phyloP scores from a whole-genome alignment of 2,113 vertebrate genomes.

The Cebus imitator region DNA sequence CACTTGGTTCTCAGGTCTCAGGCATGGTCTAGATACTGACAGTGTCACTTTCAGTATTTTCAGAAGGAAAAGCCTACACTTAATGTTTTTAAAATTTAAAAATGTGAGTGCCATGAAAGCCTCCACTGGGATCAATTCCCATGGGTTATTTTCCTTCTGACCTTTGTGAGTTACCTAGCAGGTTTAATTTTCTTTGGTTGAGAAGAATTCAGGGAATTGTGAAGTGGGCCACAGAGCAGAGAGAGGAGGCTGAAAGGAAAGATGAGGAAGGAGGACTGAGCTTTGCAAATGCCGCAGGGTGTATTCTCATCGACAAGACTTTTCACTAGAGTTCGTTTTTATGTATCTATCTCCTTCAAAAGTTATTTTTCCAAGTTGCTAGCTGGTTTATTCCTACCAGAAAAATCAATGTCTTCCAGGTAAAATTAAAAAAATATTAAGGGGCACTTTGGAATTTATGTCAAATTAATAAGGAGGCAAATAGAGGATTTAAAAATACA shows the following conservation, averaged over 20 bases:
- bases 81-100: too few relatives aligned
- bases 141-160: background rate
- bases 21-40: background rate
- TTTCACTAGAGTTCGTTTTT: background rate
- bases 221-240: background rate
- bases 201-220: background rate
- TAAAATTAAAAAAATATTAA: background rate
- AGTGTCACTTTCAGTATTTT: background rate
- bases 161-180: background rate
- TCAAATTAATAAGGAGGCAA: constrained; percentile 29
- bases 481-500: background rate
- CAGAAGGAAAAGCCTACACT: too few relatives aligned
- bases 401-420: background rate
- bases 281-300: background rate
- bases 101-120: background rate
- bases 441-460: background rate
- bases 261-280: background rate
- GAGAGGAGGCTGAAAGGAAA: background rate
- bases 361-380: background rate
- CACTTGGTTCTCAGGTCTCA: background rate
- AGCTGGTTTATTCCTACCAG: background rate
- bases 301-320: background rate
- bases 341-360: background rate
- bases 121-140: background rate
- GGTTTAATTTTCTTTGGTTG: background rate